Conservation (phyloP, 64 coral and sea anemone genomes). For the Acropora yongei region DNA sequence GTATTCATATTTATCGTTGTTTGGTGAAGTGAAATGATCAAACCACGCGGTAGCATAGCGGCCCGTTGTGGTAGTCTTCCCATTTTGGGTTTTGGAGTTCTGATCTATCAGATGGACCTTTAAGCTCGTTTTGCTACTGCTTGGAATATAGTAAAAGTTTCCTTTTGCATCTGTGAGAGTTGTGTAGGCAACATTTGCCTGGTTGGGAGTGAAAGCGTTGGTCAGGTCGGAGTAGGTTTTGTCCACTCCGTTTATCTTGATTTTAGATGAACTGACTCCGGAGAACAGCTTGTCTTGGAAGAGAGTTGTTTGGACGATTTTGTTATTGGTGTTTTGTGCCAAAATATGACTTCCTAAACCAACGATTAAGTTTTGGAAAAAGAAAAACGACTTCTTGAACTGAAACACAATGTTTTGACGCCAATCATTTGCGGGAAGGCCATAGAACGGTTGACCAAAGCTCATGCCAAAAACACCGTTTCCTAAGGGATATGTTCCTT, state of each 20-base stretch:
- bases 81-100: background rate
- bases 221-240: background rate
- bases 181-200: background rate
- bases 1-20: background rate
- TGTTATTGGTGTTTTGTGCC: background rate
- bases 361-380: slow-evolving; percentile 66
- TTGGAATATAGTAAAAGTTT: slow-evolving; percentile 60
- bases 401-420: slow-evolving; percentile 6
- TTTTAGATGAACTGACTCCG: background rate
- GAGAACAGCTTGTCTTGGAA: slow-evolving; percentile 74
- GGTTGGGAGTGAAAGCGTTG: background rate
- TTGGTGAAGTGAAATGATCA: background rate
- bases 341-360: slow-evolving; percentile 69
- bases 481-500: background rate
- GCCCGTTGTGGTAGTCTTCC: background rate
- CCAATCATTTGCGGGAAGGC: background rate
- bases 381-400: slow-evolving; percentile 87
- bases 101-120: background rate
- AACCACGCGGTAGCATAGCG: slow-evolving; percentile 51
- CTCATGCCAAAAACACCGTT: slow-evolving; percentile 88
- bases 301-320: slow-evolving; percentile 54
- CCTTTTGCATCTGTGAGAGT: slow-evolving; percentile 38
- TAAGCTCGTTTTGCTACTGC: background rate
- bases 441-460: slow-evolving; percentile 63
- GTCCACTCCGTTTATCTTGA: background rate